Evolutionary conservation across 2,113 vertebrate species (phyloP).

Genomic region (Trematomus loennbergii): DNA sequence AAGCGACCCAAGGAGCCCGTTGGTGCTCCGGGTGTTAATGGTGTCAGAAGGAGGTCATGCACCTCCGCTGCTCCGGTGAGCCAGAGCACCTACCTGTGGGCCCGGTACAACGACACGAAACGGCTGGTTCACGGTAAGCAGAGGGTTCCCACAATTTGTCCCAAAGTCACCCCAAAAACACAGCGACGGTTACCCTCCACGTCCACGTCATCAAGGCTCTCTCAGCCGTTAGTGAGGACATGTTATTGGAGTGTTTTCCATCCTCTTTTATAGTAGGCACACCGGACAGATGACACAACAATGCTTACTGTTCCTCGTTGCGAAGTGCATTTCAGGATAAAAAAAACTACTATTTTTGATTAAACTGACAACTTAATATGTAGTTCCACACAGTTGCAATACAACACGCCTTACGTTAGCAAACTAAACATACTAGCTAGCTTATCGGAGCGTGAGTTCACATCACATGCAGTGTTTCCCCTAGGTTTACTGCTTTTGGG

Average conservation of each 20-base stretch:
- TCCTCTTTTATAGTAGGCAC: not conserved
- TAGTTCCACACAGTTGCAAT: not conserved
- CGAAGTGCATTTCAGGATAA: not conserved
- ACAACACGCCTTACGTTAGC: not conserved
- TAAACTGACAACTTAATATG: not conserved
- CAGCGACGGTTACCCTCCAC: not conserved
- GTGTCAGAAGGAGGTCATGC: constrained; percentile 69
- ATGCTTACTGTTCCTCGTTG: not conserved
- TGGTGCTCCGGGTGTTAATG: constrained; percentile 43
- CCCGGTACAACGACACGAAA: constrained; percentile 86
- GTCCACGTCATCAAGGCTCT: not conserved
- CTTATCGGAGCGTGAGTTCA: not conserved
- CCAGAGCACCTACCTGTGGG: constrained; percentile 82
- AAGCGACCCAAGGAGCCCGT: constrained; percentile 59
- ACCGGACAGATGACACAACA: not conserved
- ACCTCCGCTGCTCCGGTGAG: constrained; percentile 76
- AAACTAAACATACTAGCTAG: not conserved
- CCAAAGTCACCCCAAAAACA: not conserved
- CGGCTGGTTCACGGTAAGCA: constrained; percentile 86
- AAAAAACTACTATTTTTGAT: not conserved
- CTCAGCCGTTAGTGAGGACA: not conserved
- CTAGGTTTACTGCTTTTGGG: too few relatives aligned
- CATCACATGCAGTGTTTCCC: too few relatives aligned
- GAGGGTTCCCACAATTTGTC: fast-evolving
- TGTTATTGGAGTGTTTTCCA: not conserved